phyloP scores from a whole-genome alignment of 2,888 invertebrate species.

The Drosophila tanythrix region DNA sequence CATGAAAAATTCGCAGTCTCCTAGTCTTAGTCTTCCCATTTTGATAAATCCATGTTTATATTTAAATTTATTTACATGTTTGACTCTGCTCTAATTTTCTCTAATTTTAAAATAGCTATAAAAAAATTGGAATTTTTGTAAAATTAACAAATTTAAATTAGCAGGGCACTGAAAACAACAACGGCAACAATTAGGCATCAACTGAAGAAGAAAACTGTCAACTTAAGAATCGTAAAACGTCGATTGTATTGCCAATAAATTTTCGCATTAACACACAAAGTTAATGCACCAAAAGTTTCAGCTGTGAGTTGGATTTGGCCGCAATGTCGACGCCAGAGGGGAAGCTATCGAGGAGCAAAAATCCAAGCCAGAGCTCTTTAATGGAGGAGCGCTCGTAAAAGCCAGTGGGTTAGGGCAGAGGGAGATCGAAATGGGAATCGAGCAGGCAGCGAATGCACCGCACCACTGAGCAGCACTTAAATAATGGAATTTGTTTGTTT shows the following conservation, averaged over 20 bases:
- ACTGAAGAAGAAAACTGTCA: conserved; percentile 71
- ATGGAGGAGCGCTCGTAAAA: conserved; percentile 68
- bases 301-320: conserved; percentile 19
- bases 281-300: conserved; percentile 61
- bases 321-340: conserved; percentile 34
- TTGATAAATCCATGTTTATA: neutral
- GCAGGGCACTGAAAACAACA: conserved; percentile 10
- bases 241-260: conserved; percentile 82
- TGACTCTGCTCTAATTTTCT: neutral
- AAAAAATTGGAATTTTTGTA: neutral
- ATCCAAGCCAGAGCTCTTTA: conserved; percentile 49
- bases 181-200: conserved; percentile 29
- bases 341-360: conserved; percentile 6
- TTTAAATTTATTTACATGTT: neutral
- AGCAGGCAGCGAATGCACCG: conserved; percentile 52
- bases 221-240: conserved; percentile 79
- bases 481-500: conserved; percentile 72
- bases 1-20: neutral
- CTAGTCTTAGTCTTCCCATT: neutral
- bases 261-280: conserved; percentile 78
- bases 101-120: neutral
- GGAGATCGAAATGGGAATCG: conserved; percentile 10
- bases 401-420: conserved; percentile 42
- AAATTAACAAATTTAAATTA: neutral
- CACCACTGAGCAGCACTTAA: conserved; percentile 75